Percentiles rank a stretch among this genome's conserved stretches.
These are phyloP conservation scores for Apteryx owenii DNA, from an alignment of 2,113 vertebrate species.

Conservation along the genomic window DNA sequence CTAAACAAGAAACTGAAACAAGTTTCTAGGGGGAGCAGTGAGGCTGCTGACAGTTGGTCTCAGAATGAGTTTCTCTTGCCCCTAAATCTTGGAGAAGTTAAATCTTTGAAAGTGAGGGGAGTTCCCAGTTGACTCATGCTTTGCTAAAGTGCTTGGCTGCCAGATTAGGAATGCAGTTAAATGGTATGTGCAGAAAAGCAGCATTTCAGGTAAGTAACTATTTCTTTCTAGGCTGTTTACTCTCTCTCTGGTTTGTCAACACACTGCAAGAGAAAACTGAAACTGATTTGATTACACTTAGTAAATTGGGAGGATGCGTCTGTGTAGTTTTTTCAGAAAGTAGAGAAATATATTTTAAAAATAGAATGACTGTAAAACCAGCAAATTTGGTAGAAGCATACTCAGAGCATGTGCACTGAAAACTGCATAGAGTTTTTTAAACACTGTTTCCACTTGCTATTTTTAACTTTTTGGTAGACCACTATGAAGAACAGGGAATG, in stretches of 20 bases:
- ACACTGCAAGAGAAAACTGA: background rate
- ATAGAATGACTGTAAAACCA: rapidly evolving
- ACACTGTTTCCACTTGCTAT: conserved; percentile 12
- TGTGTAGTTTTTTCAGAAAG: background rate
- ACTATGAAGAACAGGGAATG: background rate
- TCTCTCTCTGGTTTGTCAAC: background rate
- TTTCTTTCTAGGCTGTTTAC: background rate
- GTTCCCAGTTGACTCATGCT: background rate
- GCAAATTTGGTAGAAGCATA: background rate
- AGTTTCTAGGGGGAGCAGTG: conserved; percentile 50
- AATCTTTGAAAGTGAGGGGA: conserved; percentile 59
- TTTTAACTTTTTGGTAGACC: conserved; percentile 47
- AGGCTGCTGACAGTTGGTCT: conserved; percentile 39
- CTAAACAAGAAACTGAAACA: conserved; percentile 67
- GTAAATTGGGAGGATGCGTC: background rate
- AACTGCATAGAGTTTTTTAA: background rate
- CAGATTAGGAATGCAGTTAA: background rate
- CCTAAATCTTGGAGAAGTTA: conserved; percentile 36
- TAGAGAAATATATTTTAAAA: background rate
- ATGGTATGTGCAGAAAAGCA: rapidly evolving
- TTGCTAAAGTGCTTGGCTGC: background rate
- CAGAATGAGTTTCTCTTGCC: conserved; percentile 26
- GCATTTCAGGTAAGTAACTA: background rate
- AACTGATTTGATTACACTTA: background rate
- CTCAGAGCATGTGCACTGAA: background rate